Conservation (phyloP, 2,113 vertebrate species). For the Chlorodrepanis virens region DNA sequence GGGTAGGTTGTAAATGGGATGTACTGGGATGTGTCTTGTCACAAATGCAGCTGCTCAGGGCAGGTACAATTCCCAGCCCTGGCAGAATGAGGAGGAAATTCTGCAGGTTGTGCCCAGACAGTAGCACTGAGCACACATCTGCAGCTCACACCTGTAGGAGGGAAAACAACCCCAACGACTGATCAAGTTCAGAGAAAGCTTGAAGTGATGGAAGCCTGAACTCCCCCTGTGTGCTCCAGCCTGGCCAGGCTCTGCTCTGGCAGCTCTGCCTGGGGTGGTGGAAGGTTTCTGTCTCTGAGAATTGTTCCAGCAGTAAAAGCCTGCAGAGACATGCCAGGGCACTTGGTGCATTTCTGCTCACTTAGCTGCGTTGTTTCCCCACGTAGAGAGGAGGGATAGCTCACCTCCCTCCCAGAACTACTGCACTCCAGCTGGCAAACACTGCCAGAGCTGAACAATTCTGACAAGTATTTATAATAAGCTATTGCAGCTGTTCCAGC, state of each 20-base stretch:
- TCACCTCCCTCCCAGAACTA: not conserved
- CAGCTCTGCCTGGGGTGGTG: not conserved
- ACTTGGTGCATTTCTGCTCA: not conserved
- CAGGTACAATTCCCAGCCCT: not conserved
- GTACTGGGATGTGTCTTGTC: not conserved
- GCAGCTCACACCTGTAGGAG: not conserved
- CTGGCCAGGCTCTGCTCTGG: not conserved
- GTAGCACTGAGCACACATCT: not conserved
- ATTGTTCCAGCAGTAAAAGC: not conserved
- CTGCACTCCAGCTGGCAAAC: slow-evolving; percentile 28
- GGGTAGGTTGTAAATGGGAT: not conserved
- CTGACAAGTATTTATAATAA: slow-evolving; percentile 5
- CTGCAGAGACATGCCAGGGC: not conserved
- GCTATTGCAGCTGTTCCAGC: slow-evolving; percentile 14
- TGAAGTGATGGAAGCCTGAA: not conserved
- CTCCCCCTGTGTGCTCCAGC: not conserved
- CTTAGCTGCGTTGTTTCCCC: not conserved
- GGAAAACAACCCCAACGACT: not conserved
- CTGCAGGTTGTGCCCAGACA: not conserved
- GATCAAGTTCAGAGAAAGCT: not conserved
- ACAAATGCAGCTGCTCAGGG: not conserved
- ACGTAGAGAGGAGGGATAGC: not conserved
- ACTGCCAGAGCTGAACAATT: not conserved
- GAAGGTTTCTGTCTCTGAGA: not conserved
- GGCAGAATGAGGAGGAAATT: not conserved